These are phyloP conservation scores for Dicroscelio sp. DNA, from an alignment of 2,888 invertebrate species.

Conservation along the genomic window DNA sequence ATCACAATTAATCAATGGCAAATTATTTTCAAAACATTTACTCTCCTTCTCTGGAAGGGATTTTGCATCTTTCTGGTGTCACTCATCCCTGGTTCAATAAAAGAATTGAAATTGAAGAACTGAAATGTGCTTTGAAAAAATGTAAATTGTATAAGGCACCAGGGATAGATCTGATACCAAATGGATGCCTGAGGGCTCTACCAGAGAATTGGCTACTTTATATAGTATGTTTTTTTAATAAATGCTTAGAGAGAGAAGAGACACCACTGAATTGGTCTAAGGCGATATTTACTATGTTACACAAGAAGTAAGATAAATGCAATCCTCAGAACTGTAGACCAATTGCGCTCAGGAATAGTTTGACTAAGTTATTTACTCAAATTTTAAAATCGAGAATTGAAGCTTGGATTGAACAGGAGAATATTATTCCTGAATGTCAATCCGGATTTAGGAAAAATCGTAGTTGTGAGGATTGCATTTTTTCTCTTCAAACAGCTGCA, in stretches of 20 bases:
- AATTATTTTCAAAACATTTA: not conserved
- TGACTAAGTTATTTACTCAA: not conserved
- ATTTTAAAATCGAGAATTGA: not conserved
- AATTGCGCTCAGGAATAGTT: too few species aligned
- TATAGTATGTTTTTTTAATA: not conserved
- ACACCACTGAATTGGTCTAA: not conserved
- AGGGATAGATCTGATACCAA: not conserved
- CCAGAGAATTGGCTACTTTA: not conserved
- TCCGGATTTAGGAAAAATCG: not conserved
- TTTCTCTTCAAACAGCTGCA: too few species aligned
- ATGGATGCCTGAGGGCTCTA: not conserved
- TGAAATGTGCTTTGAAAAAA: not conserved
- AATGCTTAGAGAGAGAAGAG: not conserved
- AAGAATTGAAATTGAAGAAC: not conserved
- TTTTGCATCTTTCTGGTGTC: not conserved
- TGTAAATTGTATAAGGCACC: not conserved
- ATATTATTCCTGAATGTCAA: not conserved
- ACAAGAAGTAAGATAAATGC: not conserved
- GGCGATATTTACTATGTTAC: not conserved
- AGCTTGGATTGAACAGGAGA: not conserved
- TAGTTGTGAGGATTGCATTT: not conserved
- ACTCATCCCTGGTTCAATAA: not conserved
- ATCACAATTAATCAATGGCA: not conserved
- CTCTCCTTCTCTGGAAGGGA: not conserved
- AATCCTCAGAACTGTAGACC: too few species aligned